A percentile compares a stretch with the other conserved stretches of the same genome.
These are phyloP conservation scores for Anisognathus igniventris DNA, from an alignment of 2,797 vertebrate species.

Conservation along the genomic window DNA sequence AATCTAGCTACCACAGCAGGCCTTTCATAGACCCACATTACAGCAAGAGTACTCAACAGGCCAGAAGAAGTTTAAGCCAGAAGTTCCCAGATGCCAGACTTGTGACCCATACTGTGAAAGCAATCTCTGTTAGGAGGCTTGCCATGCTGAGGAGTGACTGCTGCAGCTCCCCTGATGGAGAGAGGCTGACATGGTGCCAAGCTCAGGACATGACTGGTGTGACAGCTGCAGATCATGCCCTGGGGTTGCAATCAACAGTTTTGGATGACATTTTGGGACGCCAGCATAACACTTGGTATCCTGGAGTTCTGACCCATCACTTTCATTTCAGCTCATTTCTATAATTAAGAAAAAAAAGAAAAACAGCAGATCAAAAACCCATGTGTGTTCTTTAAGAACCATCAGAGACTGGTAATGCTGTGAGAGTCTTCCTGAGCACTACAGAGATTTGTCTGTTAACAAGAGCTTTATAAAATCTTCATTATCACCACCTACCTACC, in stretches of 20 bases:
- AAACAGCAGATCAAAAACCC: neutral
- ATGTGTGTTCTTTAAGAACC: neutral
- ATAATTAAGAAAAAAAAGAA: neutral
- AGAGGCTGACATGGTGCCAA: rapidly evolving
- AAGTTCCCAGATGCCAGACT: neutral
- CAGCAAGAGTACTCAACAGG: neutral
- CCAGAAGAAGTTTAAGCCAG: neutral
- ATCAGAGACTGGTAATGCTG: neutral
- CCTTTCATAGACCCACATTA: neutral
- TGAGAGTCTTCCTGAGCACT: neutral
- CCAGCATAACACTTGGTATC: neutral
- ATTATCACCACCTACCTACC: constrained; percentile 49
- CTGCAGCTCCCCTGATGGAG: neutral
- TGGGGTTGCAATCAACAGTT: neutral
- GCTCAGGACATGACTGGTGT: rapidly evolving
- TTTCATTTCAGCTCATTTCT: neutral
- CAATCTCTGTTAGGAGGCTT: neutral
- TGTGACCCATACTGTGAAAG: neutral
- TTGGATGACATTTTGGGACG: neutral
- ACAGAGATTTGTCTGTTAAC: constrained; percentile 27
- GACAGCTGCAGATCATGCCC: neutral
- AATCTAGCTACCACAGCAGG: neutral
- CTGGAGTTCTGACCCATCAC: neutral
- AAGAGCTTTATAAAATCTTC: constrained; percentile 39
- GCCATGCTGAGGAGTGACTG: neutral